Percentiles rank a stretch among this genome's conserved stretches.
These are phyloP conservation scores for Enteromius mattozi DNA, from an alignment of 2,797 vertebrate species.

Conservation along the genomic window DNA sequence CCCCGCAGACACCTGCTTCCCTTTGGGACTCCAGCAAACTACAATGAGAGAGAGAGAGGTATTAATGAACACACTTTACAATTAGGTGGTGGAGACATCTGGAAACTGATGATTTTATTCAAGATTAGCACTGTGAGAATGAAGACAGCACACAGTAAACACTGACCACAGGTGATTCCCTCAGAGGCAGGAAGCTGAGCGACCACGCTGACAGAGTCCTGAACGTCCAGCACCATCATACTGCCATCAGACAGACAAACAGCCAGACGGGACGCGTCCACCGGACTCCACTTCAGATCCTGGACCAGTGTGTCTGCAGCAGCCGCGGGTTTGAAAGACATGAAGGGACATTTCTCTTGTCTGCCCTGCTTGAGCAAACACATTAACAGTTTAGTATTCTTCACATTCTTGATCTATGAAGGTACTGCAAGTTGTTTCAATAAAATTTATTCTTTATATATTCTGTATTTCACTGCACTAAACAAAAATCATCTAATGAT, in stretches of 20 bases:
- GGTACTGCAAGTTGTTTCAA: background rate
- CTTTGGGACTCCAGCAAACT: slow-evolving; percentile 99
- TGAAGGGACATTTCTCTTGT: slow-evolving; percentile 86
- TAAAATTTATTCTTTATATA: background rate
- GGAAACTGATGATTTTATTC: background rate
- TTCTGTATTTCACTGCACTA: background rate
- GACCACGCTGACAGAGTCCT: slow-evolving; percentile 77
- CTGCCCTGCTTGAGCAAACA: slow-evolving; percentile 72
- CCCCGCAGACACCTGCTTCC: slow-evolving; percentile 94
- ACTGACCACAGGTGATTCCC: slow-evolving; percentile 91
- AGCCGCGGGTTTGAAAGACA: slow-evolving; percentile 79
- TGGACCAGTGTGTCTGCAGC: slow-evolving; percentile 75
- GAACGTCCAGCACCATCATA: slow-evolving; percentile 88
- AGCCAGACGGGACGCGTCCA: slow-evolving; percentile 80
- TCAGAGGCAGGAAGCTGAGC: slow-evolving; percentile 80
- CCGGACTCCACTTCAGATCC: slow-evolving; percentile 96
- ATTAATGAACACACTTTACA: background rate
- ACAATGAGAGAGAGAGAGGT: background rate
- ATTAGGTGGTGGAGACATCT: background rate
- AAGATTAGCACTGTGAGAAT: background rate
- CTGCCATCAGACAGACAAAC: slow-evolving; percentile 89
- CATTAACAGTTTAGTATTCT: background rate
- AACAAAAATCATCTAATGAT: background rate
- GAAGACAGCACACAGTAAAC: background rate
- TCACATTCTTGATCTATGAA: background rate